A percentile compares a stretch with the other conserved stretches of the same genome.
phyloP scores from a whole-genome alignment of 2,888 invertebrate species.

The Craniophora ligustri region DNA sequence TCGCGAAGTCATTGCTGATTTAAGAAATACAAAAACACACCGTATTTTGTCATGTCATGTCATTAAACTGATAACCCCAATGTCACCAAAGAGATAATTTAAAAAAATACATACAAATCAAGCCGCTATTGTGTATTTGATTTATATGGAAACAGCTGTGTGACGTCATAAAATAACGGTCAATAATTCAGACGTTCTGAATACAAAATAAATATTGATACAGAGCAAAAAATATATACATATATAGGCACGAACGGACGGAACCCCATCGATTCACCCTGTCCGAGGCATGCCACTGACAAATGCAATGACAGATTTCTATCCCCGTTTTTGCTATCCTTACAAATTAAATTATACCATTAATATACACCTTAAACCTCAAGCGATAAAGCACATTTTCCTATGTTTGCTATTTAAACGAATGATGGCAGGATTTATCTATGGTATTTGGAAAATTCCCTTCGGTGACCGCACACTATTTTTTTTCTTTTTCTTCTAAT shows the following conservation, averaged over 20 bases:
- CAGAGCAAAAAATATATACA: conserved; percentile 49
- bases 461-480: conserved; percentile 55
- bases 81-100: neutral
- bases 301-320: conserved; percentile 68
- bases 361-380: conserved; percentile 19
- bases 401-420: conserved; percentile 6
- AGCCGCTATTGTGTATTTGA: too few relatives aligned
- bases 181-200: conserved; percentile 24
- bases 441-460: conserved; percentile 61
- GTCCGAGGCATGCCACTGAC: conserved; percentile 59
- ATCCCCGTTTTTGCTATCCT: conserved; percentile 47
- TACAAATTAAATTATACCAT: conserved; percentile 16
- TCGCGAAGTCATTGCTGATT: too few relatives aligned
- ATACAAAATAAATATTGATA: conserved; percentile 47
- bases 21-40: neutral
- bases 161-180: neutral
- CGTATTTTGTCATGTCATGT: neutral
- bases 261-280: conserved; percentile 58
- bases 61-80: conserved; percentile 12
- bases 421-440: conserved; percentile 48
- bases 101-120: too few relatives aligned
- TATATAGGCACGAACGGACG: conserved; percentile 37
- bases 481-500: conserved; percentile 54
- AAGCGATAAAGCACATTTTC: conserved; percentile 29
- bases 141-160: neutral